Base-by-base conservation (phyloP, 2,113 vertebrate genomes). In the Pholis gunnellus region DNA sequence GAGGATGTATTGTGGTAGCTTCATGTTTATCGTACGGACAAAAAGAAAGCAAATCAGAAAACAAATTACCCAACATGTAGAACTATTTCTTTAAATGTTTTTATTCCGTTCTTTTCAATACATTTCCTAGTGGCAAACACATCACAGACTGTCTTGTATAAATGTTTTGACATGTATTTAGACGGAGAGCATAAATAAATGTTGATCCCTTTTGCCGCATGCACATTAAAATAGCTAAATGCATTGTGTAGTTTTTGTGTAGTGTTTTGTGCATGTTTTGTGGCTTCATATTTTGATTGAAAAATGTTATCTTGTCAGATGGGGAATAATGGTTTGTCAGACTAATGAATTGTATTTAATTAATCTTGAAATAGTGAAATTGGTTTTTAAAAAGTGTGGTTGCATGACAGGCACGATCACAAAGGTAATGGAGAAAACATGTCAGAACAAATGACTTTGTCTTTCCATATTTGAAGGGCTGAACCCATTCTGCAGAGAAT, bases 401-500 rank as follows among this genome's bases (percentile, higher is more conserved):
- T 52, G 57, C 59, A 63, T 86, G 71, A 82, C 78, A 64, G 57
- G 1, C 60, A 50, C 71, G 40, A 83, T 86, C 60, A 76, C 25
- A 81, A 69, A 61, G 38, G 17, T 64, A 57, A 87, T 60, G 29
- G 42, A 85, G 25, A 40, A 61, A 85, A 57, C 48, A 59, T 59
- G 42, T 79, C 72, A 67, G 72, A 79, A 59, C 56, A 64, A 81
- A 78, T 79, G 0, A 57, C 50, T 63, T 76, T 87, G 20, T 84
- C 34, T 89, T 72, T 84, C 56, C 31, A 38, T 75, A 46, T 91
- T 84, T 78, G 36, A 81, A 99, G 98, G 98, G 97, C 98, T 27
- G 98, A 99, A 90, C 98, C 98, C 0, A 95, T 99, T 52, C 97
- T 99, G 52, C 94, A 94, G 59, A 96, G 98, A 83, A 99, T 99